These are phyloP conservation scores for Sphyrna mokarran DNA, from an alignment of 2,113 vertebrate species.

Conservation along the genomic window DNA sequence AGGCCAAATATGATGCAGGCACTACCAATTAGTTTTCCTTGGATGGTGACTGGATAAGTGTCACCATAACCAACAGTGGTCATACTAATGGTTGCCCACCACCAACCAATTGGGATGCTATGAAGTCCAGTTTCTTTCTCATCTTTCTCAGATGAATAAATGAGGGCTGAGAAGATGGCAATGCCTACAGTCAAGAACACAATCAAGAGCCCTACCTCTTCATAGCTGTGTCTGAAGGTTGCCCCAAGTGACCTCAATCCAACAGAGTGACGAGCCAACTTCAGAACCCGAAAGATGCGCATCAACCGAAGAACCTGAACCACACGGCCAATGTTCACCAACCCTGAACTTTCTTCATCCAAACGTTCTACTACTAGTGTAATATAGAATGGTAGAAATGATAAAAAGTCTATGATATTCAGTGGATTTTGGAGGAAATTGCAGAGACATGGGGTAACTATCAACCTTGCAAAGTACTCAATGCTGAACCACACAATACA, in stretches of 20 bases:
- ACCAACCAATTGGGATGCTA: conserved; percentile 39
- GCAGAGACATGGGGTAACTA: neutral
- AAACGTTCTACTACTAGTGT: conserved; percentile 30
- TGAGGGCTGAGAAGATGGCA: conserved; percentile 39
- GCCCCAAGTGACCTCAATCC: conserved; percentile 35
- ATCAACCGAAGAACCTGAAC: conserved; percentile 38
- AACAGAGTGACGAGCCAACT: conserved; percentile 38
- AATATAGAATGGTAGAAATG: conserved; percentile 36
- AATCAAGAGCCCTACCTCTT: conserved; percentile 31
- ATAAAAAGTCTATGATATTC: conserved; percentile 39
- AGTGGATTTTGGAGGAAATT: conserved; percentile 36
- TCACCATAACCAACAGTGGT: conserved; percentile 39
- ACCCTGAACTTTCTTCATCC: neutral
- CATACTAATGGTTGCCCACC: conserved; percentile 40
- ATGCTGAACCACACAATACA: conserved; percentile 37
- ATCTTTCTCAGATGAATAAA: conserved; percentile 37
- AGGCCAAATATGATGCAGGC: conserved; percentile 38
- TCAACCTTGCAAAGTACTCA: conserved; percentile 16
- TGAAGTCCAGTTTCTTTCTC: conserved; percentile 29
- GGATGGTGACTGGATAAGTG: conserved; percentile 35
- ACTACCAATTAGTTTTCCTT: conserved; percentile 30
- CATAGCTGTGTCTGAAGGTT: conserved; percentile 39
- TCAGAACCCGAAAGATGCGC: conserved; percentile 38
- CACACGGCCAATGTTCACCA: conserved; percentile 38
- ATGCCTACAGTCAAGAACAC: conserved; percentile 38